Evolutionary conservation across 2,113 vertebrate genomes (phyloP).

Genomic region (Gopherus evgoodei): DNA sequence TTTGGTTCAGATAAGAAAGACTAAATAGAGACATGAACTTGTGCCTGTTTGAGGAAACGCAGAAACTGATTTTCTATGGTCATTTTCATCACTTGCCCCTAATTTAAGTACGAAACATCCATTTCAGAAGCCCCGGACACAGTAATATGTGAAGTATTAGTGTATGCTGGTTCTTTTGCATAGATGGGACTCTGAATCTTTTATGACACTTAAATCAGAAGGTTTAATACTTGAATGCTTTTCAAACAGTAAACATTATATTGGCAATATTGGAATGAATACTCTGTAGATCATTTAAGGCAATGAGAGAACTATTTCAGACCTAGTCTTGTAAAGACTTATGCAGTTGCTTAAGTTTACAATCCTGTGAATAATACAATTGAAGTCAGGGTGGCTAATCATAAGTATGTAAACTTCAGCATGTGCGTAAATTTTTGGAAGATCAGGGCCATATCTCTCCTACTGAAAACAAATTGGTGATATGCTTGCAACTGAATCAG

Average conservation of each 20-base stretch:
- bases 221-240: background rate
- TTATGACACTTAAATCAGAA: background rate
- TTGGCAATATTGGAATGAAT: background rate
- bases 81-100: background rate
- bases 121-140: background rate
- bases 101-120: background rate
- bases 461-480: background rate
- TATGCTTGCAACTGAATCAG: background rate
- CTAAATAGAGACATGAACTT: background rate
- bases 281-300: background rate
- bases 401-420: background rate
- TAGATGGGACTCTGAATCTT: background rate
- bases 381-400: background rate
- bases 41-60: background rate
- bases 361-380: background rate
- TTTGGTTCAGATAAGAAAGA: background rate
- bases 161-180: background rate
- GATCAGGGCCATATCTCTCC: accelerated
- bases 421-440: background rate
- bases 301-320: background rate
- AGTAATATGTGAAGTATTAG: background rate
- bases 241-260: background rate
- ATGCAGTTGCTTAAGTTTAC: accelerated
- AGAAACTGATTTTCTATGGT: background rate
- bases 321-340: accelerated